phyloP scores from a whole-genome alignment of 2,888 invertebrate species.

The Syritta pipiens region DNA sequence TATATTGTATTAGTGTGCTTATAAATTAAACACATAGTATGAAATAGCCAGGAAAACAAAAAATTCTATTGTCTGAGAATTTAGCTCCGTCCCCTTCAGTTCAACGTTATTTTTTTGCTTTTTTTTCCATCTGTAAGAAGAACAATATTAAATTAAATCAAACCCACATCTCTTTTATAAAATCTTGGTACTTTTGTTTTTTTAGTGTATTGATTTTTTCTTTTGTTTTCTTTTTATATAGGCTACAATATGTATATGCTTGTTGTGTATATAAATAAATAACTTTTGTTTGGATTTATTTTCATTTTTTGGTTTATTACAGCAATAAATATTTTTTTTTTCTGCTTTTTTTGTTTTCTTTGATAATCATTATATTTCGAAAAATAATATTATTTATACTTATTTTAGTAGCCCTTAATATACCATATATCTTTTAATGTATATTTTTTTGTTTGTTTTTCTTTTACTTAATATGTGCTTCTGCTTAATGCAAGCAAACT shows the following conservation, averaged over 20 bases:
- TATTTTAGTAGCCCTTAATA: conserved; percentile 64
- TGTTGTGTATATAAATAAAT: conserved; percentile 67
- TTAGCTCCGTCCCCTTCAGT: conserved; percentile 39
- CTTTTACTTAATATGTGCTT: conserved; percentile 51
- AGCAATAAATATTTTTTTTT: conserved; percentile 60
- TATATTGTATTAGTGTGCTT: conserved; percentile 59
- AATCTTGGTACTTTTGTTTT: conserved; percentile 61
- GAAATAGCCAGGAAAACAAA: conserved; percentile 22
- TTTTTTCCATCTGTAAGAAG: conserved; percentile 6
- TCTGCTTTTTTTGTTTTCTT: conserved; percentile 43
- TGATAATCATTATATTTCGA: conserved; percentile 62
- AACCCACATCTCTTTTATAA: conserved; percentile 38
- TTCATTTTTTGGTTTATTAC: conserved; percentile 49
- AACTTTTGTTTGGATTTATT: conserved; percentile 44
- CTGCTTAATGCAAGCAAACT: conserved; percentile 62
- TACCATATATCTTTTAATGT: conserved; percentile 57
- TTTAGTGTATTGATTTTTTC: conserved; percentile 51
- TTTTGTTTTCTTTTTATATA: conserved; percentile 44
- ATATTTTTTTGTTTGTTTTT: conserved; percentile 51
- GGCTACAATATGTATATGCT: conserved; percentile 67
- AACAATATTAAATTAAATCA: background rate
- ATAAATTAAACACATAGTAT: conserved; percentile 25
- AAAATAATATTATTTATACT: conserved; percentile 68
- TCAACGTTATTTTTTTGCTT: conserved; percentile 1
- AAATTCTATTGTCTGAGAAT: conserved; percentile 53